These are phyloP conservation scores for Pediacus dermestoides DNA, from an alignment of 2,888 invertebrate genomes.

Conservation along the genomic window DNA sequence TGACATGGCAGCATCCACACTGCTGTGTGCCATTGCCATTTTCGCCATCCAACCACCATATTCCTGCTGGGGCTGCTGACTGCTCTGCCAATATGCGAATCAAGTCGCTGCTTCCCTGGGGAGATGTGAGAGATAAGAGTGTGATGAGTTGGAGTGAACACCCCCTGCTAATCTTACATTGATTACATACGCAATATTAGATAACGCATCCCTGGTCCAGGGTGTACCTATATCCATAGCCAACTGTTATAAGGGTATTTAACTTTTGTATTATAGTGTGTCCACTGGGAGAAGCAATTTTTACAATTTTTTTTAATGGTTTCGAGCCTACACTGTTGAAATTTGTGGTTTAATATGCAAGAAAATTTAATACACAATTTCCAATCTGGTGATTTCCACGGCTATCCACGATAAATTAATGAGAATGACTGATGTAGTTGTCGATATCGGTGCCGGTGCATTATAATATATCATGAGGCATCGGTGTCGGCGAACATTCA, in stretches of 20 bases:
- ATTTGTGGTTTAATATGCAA: too few species aligned
- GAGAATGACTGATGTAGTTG: conserved; percentile 2
- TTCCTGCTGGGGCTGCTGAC: conserved; percentile 12
- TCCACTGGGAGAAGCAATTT: too few species aligned
- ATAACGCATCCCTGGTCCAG: too few species aligned
- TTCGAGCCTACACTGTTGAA: too few species aligned
- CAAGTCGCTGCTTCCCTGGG: conserved; percentile 36
- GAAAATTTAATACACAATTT: too few species aligned
- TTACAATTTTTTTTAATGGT: too few species aligned
- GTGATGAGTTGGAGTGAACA: conserved; percentile 39
- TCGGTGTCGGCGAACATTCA: conserved; percentile 10
- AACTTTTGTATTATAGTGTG: too few species aligned
- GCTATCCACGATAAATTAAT: conserved; percentile 18
- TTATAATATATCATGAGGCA: conserved; percentile 10
- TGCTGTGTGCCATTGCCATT: conserved; percentile 11
- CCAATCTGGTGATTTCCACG: too few species aligned
- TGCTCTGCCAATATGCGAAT: too few species aligned
- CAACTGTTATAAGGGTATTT: too few species aligned
- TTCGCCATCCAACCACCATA: conserved; percentile 4
- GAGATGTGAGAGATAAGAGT: conserved; percentile 39
- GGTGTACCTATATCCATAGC: too few species aligned
- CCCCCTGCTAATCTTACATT: conserved; percentile 45
- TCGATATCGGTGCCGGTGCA: neutral
- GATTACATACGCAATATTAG: conserved; percentile 47
- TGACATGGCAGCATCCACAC: conserved; percentile 26